phyloP scores from a whole-genome alignment of 2,113 vertebrate genomes.

The Corythornis vintsioides region DNA sequence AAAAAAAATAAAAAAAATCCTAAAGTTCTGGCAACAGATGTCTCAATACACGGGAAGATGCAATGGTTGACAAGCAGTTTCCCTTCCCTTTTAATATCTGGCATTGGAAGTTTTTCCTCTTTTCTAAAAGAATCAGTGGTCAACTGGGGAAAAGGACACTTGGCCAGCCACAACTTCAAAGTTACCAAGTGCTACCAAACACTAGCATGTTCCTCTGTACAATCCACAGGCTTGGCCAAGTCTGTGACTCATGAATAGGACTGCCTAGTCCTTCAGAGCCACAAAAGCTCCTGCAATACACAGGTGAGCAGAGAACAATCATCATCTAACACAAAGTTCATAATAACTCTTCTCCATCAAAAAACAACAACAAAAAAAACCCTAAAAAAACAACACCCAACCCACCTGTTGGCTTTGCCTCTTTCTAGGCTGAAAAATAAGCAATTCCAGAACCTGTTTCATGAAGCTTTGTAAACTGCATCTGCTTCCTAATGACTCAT shows the following conservation, averaged over 20 bases:
- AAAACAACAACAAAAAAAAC: background rate
- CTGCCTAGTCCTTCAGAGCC: background rate
- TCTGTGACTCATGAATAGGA: background rate
- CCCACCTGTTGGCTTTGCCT: background rate
- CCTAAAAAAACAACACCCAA: background rate
- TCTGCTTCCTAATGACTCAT: background rate
- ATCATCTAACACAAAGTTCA: background rate
- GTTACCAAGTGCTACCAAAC: background rate
- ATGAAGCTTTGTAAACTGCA: background rate
- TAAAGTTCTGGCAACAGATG: background rate
- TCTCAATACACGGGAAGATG: background rate
- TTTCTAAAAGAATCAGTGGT: background rate
- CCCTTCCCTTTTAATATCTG: background rate
- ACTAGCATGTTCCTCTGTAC: background rate
- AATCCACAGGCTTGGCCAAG: background rate
- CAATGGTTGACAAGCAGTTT: background rate
- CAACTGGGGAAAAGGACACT: background rate
- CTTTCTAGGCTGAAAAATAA: background rate
- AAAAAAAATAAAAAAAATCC: no score
- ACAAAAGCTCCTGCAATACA: background rate
- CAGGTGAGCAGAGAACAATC: background rate
- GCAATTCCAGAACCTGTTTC: background rate
- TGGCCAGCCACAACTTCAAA: background rate
- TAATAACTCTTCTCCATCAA: background rate
- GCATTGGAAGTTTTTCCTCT: background rate